These are phyloP conservation scores for Nymphalis urticae DNA, from an alignment of 2,888 invertebrate species.

Conservation along the genomic window DNA sequence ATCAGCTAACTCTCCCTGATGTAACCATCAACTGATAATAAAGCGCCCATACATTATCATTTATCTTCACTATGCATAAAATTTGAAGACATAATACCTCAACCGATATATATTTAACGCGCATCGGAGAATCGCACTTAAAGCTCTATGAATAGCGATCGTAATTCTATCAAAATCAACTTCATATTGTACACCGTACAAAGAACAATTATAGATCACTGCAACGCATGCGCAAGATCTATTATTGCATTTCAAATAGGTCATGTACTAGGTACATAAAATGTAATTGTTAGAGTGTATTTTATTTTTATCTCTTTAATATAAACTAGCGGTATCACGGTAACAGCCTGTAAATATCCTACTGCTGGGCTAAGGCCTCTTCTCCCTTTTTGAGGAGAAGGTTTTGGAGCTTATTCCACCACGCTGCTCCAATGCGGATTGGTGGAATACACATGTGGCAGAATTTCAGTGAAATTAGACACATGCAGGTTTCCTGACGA, in stretches of 20 bases:
- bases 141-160: neutral
- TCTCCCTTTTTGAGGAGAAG: too few relatives aligned
- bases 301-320: neutral
- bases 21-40: neutral
- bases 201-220: constrained; percentile 12
- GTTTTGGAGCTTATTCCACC: too few relatives aligned
- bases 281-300: constrained; percentile 15
- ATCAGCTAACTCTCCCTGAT: neutral
- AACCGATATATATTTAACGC: neutral
- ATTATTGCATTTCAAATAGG: constrained; percentile 23
- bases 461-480: too few relatives aligned
- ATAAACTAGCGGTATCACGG: too few relatives aligned
- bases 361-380: too few relatives aligned
- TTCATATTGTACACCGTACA: neutral
- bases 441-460: too few relatives aligned
- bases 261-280: constrained; percentile 9
- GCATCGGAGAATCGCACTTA: constrained; percentile 1
- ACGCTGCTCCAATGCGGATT: too few relatives aligned
- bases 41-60: neutral
- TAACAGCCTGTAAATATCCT: too few relatives aligned
- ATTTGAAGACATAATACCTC: neutral
- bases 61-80: constrained; percentile 2
- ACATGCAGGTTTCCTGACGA: too few relatives aligned
- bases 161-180: neutral
- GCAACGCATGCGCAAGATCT: constrained; percentile 14